A percentile compares a stretch with the other conserved stretches of the same genome.
Evolutionary conservation across 1,140 invertebrate species (phyloP).

Genomic region (Brachionus calyciflorus): DNA sequence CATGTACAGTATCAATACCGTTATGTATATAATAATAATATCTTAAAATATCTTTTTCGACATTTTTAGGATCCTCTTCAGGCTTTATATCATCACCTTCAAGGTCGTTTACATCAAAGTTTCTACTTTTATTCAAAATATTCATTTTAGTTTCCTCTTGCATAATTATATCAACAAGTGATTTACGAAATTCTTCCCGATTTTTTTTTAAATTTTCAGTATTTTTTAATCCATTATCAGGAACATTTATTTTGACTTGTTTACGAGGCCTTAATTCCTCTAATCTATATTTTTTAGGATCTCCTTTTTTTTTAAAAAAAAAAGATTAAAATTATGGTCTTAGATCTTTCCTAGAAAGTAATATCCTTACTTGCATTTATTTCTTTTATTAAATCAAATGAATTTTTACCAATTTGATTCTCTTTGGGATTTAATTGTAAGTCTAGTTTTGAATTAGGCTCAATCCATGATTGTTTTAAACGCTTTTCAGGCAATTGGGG

Average conservation of each 20-base stretch:
- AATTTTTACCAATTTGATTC: slow-evolving; percentile 29
- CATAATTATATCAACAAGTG: slow-evolving; percentile 72
- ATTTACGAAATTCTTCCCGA: slow-evolving; percentile 75
- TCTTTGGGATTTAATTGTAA: slow-evolving; percentile 35
- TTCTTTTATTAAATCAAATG: slow-evolving; percentile 40
- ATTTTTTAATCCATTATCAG: slow-evolving; percentile 16
- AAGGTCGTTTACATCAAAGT: slow-evolving; percentile 8
- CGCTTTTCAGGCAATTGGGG: slow-evolving; percentile 58
- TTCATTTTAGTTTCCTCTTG: slow-evolving; percentile 13
- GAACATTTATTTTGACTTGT: slow-evolving; percentile 41
- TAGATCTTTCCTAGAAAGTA: too few species aligned
- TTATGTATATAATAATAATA: slow-evolving; percentile 86
- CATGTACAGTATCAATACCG: slow-evolving; percentile 79
- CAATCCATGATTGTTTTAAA: slow-evolving; percentile 55
- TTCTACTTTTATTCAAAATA: not conserved
- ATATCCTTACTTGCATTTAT: slow-evolving; percentile 28
- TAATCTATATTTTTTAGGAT: slow-evolving; percentile 26
- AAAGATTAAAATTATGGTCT: not conserved
- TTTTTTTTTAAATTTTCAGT: slow-evolving; percentile 66
- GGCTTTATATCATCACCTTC: slow-evolving; percentile 53
- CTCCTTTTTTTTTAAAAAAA: slow-evolving; percentile 14
- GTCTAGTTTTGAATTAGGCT: slow-evolving; percentile 22
- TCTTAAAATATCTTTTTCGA: slow-evolving; percentile 54
- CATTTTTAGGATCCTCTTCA: slow-evolving; percentile 34
- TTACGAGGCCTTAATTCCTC: slow-evolving; percentile 21